Evolutionary conservation across 2,797 vertebrate species (phyloP), one percentile per base, ranked within the genome.

Genomic region (Carcharodon carcharias): DNA sequence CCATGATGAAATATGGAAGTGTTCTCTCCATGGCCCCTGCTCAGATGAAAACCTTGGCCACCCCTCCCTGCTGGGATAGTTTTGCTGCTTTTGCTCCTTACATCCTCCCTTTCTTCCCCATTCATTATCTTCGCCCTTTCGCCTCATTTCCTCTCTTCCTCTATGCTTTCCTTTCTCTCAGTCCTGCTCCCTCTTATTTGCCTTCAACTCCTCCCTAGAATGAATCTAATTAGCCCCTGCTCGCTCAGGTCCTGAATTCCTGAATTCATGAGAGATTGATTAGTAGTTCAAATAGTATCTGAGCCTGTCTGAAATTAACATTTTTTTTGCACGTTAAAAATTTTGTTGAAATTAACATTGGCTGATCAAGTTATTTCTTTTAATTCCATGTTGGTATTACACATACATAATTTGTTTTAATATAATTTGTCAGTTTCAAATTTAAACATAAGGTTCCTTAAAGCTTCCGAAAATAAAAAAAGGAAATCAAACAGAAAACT

Each of bases 321-420:
- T 54, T 61, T 91, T 61, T 61, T 56, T 61, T 91, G 28, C 4
- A 61, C 28, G 35, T n/a, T 91, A 58, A 18, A 61, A 91, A 91
- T 91, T 35, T n/a, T 91, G 88, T 31, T 61, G 58, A 91, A 61
- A 31, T 91, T 61, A 58, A 61, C 58, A 91, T 91, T 91, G 88
- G 56, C 88, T 91, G 88, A 56, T 61, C 56, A 91, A 58, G 61
- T 35, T 56, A 56, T 56, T 31, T 61, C 56, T 61, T 91, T 91
- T 91, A n/a, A 91, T 58, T 56, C 45, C 56, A 58, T 61, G 31
- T 61, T 12, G 16, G 3, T 91, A 16, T 91, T 91, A 26, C 11
- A 56, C 58, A 91, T 35, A 91, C 31, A 89, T 58, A 58, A 14
- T 56, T 89, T 91, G 28, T 61, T 61, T 91, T 61, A n/a, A 91